Evolutionary conservation across 92 coral and sea anemone species (phyloP), one percentile per base, ranked within the genome.

Genomic region (Porites rus): DNA sequence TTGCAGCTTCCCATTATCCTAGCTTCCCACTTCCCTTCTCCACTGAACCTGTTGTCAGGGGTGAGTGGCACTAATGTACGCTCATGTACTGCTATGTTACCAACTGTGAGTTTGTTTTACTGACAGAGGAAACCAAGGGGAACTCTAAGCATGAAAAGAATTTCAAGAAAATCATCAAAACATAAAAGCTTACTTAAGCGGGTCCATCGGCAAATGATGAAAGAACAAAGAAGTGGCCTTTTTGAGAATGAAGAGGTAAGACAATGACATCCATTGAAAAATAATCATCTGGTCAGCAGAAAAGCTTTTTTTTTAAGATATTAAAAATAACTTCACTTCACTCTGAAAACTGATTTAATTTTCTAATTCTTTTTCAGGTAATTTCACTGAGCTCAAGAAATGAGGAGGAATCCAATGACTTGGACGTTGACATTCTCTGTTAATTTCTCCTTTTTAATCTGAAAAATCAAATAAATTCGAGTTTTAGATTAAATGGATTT

Each of bases 231-330:
- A 20, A 97, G 99, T 93, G 99, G 99, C 58, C 87, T 97, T 28
- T 97, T 97, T 85, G 87, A 91, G 88, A 95, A 93, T 72, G 99
- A 97, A 73, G 96, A 97, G 98, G 99, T 93, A 3, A 70, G 90
- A 38, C 46, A 38, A 3, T 3, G 46, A 38, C 46, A 38, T 38
- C 46, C 46, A 38, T 38, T 38, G 46, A 38, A 38, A 38, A 38
- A 38, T 38, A 38, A 38, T 38, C 46, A 38, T 38, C 46, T 38
- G 46, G 6, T 4, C 46, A 38, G 46, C 46, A 4, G 46, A 38
- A 38, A 38, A 38, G 46, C 46, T 38, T 38, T 4, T 38, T 2
- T 3, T 4, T 38, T 4, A 38, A 38, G 46, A 38, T 38, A 38
- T 8, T 10, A 56, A 10, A 56, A 56, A 56, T 56, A 0, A 56